Evolutionary conservation across 2,113 vertebrate genomes (phyloP).

Genomic region (Chlorodrepanis virens): DNA sequence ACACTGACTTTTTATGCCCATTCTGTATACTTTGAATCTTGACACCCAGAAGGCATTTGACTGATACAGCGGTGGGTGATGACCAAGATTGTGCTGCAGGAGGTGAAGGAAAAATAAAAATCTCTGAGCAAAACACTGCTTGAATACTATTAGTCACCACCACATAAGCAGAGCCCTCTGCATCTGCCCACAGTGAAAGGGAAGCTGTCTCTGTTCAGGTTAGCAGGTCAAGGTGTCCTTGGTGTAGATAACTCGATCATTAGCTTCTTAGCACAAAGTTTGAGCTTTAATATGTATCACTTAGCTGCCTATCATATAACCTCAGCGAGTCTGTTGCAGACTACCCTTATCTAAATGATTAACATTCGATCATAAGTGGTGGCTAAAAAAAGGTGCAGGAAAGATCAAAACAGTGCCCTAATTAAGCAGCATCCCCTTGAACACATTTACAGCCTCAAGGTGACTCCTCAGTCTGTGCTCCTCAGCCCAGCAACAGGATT

Average conservation of each 20-base stretch:
- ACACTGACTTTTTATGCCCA: not conserved
- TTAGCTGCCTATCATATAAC: not conserved
- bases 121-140: not conserved
- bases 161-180: not conserved
- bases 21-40: not conserved
- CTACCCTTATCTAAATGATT: constrained; percentile 11
- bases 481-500: not conserved
- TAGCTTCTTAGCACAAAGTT: not conserved
- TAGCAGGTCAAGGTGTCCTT: constrained; percentile 1
- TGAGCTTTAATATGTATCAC: constrained; percentile 3
- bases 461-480: not conserved
- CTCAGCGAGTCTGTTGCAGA: not conserved
- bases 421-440: constrained; percentile 8
- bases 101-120: not conserved
- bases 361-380: not conserved
- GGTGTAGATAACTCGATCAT: not conserved
- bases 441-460: not conserved
- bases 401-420: constrained; percentile 15
- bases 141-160: not conserved
- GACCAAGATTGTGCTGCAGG: not conserved
- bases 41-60: not conserved
- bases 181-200: not conserved
- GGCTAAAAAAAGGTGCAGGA: constrained; percentile 11
- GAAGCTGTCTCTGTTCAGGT: not conserved
- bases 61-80: not conserved